These are phyloP conservation scores for Creontiades dilutus DNA, from an alignment of 2,888 invertebrate species.

Conservation along the genomic window DNA sequence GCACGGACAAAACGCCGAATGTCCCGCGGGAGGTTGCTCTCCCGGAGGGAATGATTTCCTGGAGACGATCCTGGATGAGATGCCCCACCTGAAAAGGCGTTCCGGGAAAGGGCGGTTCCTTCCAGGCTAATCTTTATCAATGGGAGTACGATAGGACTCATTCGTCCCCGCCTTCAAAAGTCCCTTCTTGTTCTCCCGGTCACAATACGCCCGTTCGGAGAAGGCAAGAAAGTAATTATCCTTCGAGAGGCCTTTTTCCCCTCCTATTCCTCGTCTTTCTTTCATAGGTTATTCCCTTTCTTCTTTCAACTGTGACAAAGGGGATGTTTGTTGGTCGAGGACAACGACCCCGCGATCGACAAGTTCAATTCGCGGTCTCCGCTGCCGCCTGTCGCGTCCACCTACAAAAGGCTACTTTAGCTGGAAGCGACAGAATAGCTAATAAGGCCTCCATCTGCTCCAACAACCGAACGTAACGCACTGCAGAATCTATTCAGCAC, in stretches of 20 bases:
- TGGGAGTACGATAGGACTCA: constrained; percentile 22
- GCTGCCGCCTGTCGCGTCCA: too few species aligned
- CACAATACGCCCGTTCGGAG: constrained; percentile 27
- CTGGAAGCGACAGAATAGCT: too few species aligned
- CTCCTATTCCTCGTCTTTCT: not conserved
- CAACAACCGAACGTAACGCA: too few species aligned
- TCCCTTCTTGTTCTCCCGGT: constrained; percentile 10
- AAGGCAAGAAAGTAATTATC: constrained; percentile 36
- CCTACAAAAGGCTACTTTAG: too few species aligned
- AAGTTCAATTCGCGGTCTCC: not conserved
- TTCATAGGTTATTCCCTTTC: not conserved
- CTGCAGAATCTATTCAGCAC: too few species aligned
- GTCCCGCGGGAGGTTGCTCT: not conserved
- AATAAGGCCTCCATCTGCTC: too few species aligned
- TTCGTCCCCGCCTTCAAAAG: not conserved
- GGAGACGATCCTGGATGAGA: not conserved
- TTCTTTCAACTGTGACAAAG: constrained; percentile 21
- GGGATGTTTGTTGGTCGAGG: not conserved
- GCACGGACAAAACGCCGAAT: not conserved
- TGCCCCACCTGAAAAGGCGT: not conserved
- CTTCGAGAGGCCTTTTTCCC: not conserved
- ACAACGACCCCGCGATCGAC: constrained; percentile 25
- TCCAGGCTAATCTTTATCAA: constrained; percentile 33
- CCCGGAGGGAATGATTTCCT: not conserved
- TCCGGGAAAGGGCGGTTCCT: constrained; percentile 20